Conservation (phyloP, 2,113 vertebrate species). For the Ranitomeya imitator region DNA sequence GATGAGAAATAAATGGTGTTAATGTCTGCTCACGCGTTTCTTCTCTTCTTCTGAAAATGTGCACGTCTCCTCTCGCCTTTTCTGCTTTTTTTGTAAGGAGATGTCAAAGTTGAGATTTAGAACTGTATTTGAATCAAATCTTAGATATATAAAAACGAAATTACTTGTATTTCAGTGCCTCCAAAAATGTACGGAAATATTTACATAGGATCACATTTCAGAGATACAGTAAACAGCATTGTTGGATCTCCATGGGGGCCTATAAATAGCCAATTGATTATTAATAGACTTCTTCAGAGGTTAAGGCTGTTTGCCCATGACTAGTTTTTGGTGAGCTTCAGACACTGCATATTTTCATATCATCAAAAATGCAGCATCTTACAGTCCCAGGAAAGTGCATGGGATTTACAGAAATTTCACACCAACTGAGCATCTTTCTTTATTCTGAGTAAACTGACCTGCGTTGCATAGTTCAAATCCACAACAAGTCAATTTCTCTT, state of each 20-base stretch:
- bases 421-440: too few relatives aligned
- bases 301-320: too few relatives aligned
- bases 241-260: background rate
- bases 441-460: too few relatives aligned
- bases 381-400: too few relatives aligned
- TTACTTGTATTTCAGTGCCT: background rate
- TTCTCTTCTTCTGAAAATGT: conserved; percentile 9
- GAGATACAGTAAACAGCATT: background rate
- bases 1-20: conserved; percentile 55
- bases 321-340: too few relatives aligned
- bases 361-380: too few relatives aligned
- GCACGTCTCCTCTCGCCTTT: conserved; percentile 13
- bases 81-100: conserved; percentile 33
- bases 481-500: too few relatives aligned
- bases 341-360: too few relatives aligned
- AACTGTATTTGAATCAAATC: background rate
- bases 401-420: too few relatives aligned
- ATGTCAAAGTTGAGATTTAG: conserved; percentile 40
- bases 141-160: background rate
- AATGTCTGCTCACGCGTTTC: conserved; percentile 48
- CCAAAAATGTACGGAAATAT: background rate
- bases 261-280: background rate
- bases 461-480: too few relatives aligned
- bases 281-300: too few relatives aligned
- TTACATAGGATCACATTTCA: background rate